Conservation (phyloP, 2,113 vertebrate genomes). For the Okapia johnstoni region DNA sequence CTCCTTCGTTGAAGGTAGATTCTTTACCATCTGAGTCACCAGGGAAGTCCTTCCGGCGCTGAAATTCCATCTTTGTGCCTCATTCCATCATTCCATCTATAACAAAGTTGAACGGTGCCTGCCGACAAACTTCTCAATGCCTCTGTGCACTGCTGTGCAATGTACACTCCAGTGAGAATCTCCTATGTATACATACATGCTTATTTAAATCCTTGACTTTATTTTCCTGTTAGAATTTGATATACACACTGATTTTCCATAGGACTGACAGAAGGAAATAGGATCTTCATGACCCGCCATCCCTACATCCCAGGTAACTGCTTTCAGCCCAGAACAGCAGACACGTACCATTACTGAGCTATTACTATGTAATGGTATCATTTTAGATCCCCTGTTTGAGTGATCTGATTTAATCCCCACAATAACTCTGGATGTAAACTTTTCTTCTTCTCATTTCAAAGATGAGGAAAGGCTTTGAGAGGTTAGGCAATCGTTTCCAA, state of each 20-base stretch:
- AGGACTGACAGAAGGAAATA: not conserved
- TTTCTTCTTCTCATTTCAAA: not conserved
- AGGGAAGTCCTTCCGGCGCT: not conserved
- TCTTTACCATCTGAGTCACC: not conserved
- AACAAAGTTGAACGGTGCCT: accelerated
- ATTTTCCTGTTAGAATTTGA: not conserved
- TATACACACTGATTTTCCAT: not conserved
- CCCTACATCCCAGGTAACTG: not conserved
- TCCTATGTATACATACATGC: accelerated
- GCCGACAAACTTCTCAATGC: not conserved
- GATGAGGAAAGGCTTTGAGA: not conserved
- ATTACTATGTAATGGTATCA: not conserved
- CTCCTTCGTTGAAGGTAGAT: not conserved
- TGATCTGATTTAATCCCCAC: not conserved
- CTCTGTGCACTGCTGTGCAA: accelerated
- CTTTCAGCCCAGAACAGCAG: not conserved
- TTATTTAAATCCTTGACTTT: not conserved
- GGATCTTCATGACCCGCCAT: not conserved
- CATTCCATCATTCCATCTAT: not conserved
- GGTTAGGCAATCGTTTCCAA: not conserved
- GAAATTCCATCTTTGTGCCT: not conserved
- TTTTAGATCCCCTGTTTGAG: not conserved
- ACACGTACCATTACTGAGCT: not conserved
- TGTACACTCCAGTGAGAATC: not conserved
- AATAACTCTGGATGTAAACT: not conserved